phyloP scores from a whole-genome alignment of 2,888 invertebrate genomes.

The Polyommatus iphigenia region DNA sequence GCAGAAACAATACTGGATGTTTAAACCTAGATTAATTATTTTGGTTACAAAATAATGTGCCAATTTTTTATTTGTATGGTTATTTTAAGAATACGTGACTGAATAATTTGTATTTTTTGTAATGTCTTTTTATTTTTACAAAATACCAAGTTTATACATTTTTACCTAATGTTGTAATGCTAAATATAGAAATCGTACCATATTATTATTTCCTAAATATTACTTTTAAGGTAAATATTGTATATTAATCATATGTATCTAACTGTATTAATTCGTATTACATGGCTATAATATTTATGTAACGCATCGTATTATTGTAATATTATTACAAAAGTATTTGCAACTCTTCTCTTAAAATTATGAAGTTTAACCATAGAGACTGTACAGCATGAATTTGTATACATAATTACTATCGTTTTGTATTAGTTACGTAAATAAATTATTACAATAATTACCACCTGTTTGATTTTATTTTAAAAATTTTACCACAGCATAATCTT shows the following conservation, averaged over 20 bases:
- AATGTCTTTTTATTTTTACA: conserved; percentile 32
- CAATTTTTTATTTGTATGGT: conserved; percentile 38
- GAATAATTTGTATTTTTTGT: conserved; percentile 45
- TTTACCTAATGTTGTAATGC: conserved; percentile 12
- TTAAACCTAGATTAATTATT: conserved; percentile 25
- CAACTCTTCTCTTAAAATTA: conserved; percentile 40
- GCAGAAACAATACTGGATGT: conserved; percentile 32
- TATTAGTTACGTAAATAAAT: conserved; percentile 60
- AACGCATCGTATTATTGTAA: not conserved
- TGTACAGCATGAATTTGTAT: conserved; percentile 73
- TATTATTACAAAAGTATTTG: conserved; percentile 1
- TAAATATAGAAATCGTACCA: conserved; percentile 21
- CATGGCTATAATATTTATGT: conserved; percentile 10
- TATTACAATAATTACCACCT: conserved; percentile 39
- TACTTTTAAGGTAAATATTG: conserved; percentile 17
- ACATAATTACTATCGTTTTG: conserved; percentile 62
- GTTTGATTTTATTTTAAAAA: not conserved
- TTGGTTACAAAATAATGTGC: conserved; percentile 40
- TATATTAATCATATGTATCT: not conserved
- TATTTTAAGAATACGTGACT: conserved; percentile 44
- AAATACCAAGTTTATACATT: conserved; percentile 27
- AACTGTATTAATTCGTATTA: conserved; percentile 5
- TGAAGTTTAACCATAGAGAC: conserved; percentile 59
- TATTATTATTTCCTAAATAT: conserved; percentile 10
- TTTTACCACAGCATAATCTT: not conserved